phyloP scores from a whole-genome alignment of 2,113 vertebrate genomes.

The Odocoileus virginianus region DNA sequence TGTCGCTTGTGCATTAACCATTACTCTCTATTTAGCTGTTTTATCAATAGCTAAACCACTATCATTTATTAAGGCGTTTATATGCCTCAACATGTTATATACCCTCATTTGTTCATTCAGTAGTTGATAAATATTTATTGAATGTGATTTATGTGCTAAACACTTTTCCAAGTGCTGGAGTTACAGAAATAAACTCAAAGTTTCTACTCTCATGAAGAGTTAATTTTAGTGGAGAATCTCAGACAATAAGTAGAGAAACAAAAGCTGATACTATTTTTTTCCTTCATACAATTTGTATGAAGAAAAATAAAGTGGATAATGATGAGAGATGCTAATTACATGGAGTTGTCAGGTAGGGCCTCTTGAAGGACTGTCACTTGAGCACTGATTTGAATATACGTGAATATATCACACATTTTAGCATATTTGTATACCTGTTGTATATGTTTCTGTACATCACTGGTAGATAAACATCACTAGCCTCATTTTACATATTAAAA shows the following conservation, averaged over 20 bases:
- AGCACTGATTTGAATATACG: neutral
- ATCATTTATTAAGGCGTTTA: neutral
- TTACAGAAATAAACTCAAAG: neutral
- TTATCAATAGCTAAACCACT: neutral
- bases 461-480: neutral
- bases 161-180: neutral
- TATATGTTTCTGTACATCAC: neutral
- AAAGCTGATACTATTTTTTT: neutral
- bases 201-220: neutral
- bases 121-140: conserved; percentile 16
- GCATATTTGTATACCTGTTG: neutral
- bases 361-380: neutral
- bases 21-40: neutral
- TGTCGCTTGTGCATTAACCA: neutral
- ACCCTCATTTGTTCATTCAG: neutral
- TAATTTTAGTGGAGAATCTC: neutral
- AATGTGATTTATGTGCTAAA: neutral
- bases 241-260: neutral
- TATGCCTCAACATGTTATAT: neutral
- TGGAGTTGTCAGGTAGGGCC: neutral
- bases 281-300: neutral
- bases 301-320: neutral
- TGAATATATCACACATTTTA: neutral
- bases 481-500: neutral
- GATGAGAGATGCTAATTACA: neutral